Percentiles rank a stretch among this genome's conserved stretches.
Conservation (phyloP, 2,888 invertebrate species). For the Acholoe squamosa region DNA sequence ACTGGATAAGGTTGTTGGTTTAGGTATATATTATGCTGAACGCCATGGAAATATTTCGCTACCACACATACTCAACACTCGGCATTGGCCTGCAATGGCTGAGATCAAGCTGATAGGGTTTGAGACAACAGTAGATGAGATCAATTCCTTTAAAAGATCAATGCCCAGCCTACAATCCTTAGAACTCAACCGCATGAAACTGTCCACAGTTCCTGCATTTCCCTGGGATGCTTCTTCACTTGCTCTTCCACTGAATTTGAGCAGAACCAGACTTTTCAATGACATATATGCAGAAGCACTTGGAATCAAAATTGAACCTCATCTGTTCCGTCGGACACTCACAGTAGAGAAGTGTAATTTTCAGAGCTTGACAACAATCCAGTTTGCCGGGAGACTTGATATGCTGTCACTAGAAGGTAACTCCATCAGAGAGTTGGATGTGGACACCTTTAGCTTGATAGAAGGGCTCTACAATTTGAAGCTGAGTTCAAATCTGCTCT, state of each 20-base stretch:
- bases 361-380: neutral
- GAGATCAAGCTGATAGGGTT: neutral
- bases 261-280: neutral
- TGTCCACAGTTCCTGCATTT: neutral
- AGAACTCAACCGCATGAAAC: neutral
- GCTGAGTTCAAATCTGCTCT: neutral
- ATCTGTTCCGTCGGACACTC: constrained; percentile 16
- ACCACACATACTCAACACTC: neutral
- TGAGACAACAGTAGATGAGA: neutral
- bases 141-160: neutral
- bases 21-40: neutral
- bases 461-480: neutral
- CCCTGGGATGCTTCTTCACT: neutral
- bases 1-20: neutral
- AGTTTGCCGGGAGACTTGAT: neutral
- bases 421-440: neutral
- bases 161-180: constrained; percentile 17
- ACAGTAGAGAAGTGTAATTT: neutral
- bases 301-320: neutral
- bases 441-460: neutral
- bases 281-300: neutral
- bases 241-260: constrained; percentile 18
- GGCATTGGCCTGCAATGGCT: neutral
- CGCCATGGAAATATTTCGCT: neutral
- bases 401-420: neutral